Percentiles rank a stretch among this genome's conserved stretches.
These are phyloP conservation scores for Misgurnus anguillicaudatus DNA, from an alignment of 2,113 vertebrate genomes.

Conservation along the genomic window DNA sequence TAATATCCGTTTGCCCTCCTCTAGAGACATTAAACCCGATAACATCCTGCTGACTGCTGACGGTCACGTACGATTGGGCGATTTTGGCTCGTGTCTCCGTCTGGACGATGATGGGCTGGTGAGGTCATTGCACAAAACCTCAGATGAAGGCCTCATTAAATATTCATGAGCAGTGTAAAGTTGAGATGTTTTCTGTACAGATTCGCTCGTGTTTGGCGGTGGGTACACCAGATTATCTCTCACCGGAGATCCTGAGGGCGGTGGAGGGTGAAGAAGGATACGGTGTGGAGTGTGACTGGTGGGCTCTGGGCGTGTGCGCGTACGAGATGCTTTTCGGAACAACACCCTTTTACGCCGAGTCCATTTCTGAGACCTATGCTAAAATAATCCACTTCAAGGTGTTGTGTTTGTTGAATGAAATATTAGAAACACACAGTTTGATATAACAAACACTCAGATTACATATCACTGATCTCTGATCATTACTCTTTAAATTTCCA, in stretches of 20 bases:
- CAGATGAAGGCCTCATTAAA: neutral
- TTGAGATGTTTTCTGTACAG: slow-evolving; percentile 58
- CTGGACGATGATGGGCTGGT: slow-evolving; percentile 80
- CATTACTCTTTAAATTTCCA: too few species aligned
- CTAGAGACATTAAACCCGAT: slow-evolving; percentile 87
- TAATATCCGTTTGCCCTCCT: neutral
- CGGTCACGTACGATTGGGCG: slow-evolving; percentile 81
- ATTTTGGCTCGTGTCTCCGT: slow-evolving; percentile 85
- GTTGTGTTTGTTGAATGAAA: too few species aligned
- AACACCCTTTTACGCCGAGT: slow-evolving; percentile 84
- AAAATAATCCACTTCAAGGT: slow-evolving; percentile 88
- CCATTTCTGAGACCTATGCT: slow-evolving; percentile 81
- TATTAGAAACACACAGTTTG: too few species aligned
- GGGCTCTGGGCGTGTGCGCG: slow-evolving; percentile 84
- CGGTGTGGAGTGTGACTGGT: slow-evolving; percentile 88
- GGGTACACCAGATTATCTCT: slow-evolving; percentile 87
- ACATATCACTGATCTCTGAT: too few species aligned
- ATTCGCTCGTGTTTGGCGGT: slow-evolving; percentile 80
- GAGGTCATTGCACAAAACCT: slow-evolving; percentile 41
- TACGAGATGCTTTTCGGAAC: slow-evolving; percentile 87
- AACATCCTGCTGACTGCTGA: slow-evolving; percentile 83
- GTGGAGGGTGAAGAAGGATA: slow-evolving; percentile 77
- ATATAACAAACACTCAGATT: too few species aligned
- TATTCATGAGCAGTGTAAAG: neutral
- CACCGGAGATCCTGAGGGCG: slow-evolving; percentile 84